A percentile compares a stretch with the other conserved stretches of the same genome.
Conservation (phyloP, 2,113 vertebrate species). For the Heloderma charlesbogerti region DNA sequence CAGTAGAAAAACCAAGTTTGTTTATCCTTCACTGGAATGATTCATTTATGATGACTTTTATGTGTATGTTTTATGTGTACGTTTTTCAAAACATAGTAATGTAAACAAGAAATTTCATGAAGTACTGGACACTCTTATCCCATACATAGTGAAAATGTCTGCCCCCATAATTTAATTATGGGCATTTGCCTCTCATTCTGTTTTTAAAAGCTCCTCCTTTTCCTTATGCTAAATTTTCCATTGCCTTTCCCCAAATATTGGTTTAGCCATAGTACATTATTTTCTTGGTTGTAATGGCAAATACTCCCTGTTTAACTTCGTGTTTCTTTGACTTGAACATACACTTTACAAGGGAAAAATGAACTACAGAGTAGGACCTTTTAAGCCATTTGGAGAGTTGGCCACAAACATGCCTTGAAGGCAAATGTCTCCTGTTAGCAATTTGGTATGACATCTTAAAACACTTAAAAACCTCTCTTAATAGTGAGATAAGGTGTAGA, state of each 20-base stretch:
- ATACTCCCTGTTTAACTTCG: conserved; percentile 37
- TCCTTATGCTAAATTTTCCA: conserved; percentile 22
- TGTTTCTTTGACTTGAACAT: conserved; percentile 24
- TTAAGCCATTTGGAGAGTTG: conserved; percentile 33
- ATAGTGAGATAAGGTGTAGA: not conserved
- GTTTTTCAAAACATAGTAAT: not conserved
- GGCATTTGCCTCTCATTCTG: not conserved
- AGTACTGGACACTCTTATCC: not conserved
- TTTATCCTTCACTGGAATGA: too few species aligned
- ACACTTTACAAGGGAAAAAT: conserved; percentile 39
- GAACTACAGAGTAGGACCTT: conserved; percentile 43
- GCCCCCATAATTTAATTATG: not conserved
- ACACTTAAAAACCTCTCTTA: not conserved
- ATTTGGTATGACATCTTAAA: not conserved
- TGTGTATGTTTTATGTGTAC: too few species aligned
- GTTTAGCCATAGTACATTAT: conserved; percentile 45
- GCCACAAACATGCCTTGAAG: conserved; percentile 24
- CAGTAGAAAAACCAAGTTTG: not conserved
- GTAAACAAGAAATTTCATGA: not conserved
- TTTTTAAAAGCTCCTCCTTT: conserved; percentile 20
- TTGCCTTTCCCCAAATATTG: conserved; percentile 44
- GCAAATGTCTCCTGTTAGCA: not conserved
- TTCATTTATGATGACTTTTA: not conserved
- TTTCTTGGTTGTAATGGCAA: conserved; percentile 46
- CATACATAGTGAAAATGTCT: not conserved